Evolutionary conservation across 2,888 invertebrate species (phyloP).

Genomic region (Gandaritis pyraliata): DNA sequence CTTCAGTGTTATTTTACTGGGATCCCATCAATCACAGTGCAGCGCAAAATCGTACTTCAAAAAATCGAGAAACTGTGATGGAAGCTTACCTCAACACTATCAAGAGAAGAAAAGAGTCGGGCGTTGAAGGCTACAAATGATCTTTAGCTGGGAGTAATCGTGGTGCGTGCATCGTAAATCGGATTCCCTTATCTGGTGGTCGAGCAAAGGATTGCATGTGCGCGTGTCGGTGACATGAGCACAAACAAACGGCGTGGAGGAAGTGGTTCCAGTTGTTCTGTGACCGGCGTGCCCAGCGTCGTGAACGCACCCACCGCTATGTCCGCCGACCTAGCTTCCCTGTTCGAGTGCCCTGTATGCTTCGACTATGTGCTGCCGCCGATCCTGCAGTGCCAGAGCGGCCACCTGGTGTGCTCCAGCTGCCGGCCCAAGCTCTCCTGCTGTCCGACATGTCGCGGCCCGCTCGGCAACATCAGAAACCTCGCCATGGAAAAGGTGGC

Average conservation of each 20-base stretch:
- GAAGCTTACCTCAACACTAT: constrained; percentile 68
- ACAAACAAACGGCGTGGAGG: constrained; percentile 83
- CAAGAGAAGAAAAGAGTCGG: constrained; percentile 71
- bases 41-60: constrained; percentile 43
- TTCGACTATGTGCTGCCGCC: constrained; percentile 99
- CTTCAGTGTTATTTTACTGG: constrained; percentile 42
- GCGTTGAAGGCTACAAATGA: constrained; percentile 80
- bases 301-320: constrained; percentile 86
- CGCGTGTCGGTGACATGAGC: constrained; percentile 83
- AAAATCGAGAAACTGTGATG: constrained; percentile 69
- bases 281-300: constrained; percentile 80
- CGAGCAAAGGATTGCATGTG: constrained; percentile 70
- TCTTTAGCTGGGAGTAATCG: constrained; percentile 46
- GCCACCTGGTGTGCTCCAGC: constrained; percentile 98
- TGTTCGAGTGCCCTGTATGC: constrained; percentile 98
- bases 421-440: constrained; percentile 98
- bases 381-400: constrained; percentile 99
- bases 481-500: constrained; percentile 99
- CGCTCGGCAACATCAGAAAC: constrained; percentile 98
- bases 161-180: constrained; percentile 48
- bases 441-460: constrained; percentile 99
- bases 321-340: constrained; percentile 94
- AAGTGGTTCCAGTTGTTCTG: constrained; percentile 82
- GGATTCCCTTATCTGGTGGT: constrained; percentile 58
- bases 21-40: constrained; percentile 54